These are phyloP conservation scores for Mareca strepera DNA, from an alignment of 2,797 vertebrate genomes.

Conservation along the genomic window DNA sequence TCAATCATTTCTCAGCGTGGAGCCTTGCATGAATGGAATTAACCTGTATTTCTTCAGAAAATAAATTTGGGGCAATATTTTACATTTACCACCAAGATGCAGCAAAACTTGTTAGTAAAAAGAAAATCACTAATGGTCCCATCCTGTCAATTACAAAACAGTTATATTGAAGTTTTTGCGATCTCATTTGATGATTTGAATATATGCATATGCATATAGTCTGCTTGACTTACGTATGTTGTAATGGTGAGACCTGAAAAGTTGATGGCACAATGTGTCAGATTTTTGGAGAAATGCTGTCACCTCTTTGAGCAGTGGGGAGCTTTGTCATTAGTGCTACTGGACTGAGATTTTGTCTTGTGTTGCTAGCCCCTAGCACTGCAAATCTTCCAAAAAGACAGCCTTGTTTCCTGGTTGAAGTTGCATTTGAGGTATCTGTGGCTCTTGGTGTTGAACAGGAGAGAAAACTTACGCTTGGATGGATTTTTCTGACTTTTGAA, in stretches of 20 bases:
- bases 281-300: background rate
- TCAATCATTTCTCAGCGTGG: background rate
- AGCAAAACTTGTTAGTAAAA: background rate
- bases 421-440: background rate
- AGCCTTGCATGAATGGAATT: background rate
- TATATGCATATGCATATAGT: background rate
- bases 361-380: background rate
- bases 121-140: background rate
- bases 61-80: background rate
- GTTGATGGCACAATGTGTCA: background rate
- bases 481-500: slow-evolving; percentile 26
- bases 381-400: background rate
- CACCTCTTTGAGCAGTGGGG: background rate
- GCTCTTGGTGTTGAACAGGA: background rate
- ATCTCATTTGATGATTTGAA: background rate
- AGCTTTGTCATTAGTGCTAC: background rate
- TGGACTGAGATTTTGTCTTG: background rate
- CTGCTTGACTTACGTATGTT: background rate
- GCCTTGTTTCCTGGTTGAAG: background rate
- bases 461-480: background rate
- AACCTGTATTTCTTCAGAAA: background rate
- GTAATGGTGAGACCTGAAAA: background rate
- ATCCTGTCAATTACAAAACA: background rate
- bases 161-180: background rate
- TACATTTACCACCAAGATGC: background rate